A percentile compares a stretch with the other conserved stretches of the same genome.
Evolutionary conservation across 1,140 invertebrate species (phyloP).

Genomic region (Drosophila guanche): DNA sequence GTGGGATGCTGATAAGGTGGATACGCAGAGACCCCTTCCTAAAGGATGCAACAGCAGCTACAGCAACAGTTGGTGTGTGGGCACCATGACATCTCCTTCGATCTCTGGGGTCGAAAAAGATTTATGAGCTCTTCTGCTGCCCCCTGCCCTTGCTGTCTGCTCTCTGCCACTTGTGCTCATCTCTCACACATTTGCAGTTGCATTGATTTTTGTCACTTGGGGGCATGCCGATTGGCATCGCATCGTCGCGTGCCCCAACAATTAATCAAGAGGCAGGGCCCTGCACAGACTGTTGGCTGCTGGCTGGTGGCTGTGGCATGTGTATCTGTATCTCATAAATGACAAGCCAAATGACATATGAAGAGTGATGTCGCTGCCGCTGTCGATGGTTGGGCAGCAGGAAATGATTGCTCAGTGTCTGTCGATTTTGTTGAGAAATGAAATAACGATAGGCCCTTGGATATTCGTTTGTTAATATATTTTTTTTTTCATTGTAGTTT

Average conservation of each 20-base stretch:
- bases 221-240: constrained; percentile 62
- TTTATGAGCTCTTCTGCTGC: constrained; percentile 53
- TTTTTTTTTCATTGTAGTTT: no score
- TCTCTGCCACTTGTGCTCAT: constrained; percentile 43
- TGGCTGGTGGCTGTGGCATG: not conserved
- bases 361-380: constrained; percentile 38
- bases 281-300: no score
- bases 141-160: constrained; percentile 1
- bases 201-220: constrained; percentile 76
- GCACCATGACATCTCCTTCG: constrained; percentile 54
- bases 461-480: no score
- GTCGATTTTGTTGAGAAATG: constrained; percentile 3
- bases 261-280: constrained; percentile 55
- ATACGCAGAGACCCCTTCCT: not conserved
- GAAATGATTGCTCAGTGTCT: constrained; percentile 44
- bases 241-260: constrained; percentile 58
- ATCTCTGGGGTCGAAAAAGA: constrained; percentile 46
- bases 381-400: constrained; percentile 12
- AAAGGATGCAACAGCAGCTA: no score
- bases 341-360: constrained; percentile 50
- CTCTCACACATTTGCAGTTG: constrained; percentile 68
- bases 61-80: constrained; percentile 43
- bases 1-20: constrained; percentile 52
- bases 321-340: constrained; percentile 41
- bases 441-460: not conserved